Conservation (phyloP, 2,113 vertebrate species). For the Tauraco erythrolophus region DNA sequence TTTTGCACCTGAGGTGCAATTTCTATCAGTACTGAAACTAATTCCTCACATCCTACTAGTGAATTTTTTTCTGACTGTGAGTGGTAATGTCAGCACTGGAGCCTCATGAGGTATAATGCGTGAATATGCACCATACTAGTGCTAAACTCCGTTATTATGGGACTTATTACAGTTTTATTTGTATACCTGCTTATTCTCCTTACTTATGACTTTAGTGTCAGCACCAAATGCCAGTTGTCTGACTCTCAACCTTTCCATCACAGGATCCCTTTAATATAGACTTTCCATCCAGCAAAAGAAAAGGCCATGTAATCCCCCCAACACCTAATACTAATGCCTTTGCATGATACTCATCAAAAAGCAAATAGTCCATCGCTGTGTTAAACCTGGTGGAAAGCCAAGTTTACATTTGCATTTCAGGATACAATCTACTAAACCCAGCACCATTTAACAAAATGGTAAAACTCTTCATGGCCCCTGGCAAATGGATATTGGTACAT, state of each 20-base stretch:
- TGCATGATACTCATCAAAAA: background rate
- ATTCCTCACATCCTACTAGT: background rate
- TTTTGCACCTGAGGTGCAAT: background rate
- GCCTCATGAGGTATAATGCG: background rate
- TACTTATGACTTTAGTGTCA: background rate
- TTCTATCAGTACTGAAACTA: background rate
- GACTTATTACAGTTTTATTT: background rate
- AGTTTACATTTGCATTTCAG: background rate
- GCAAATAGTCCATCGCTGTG: background rate
- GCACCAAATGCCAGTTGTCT: background rate
- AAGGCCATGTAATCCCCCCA: background rate
- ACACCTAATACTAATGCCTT: background rate
- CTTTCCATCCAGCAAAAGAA: background rate
- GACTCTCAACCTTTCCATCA: background rate
- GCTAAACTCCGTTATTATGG: background rate
- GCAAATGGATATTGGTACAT: background rate
- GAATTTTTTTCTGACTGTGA: background rate
- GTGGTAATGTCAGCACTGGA: background rate
- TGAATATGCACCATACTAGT: background rate
- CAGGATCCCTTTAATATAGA: background rate
- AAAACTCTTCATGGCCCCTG: background rate
- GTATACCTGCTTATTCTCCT: background rate
- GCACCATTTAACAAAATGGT: background rate
- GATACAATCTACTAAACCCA: background rate
- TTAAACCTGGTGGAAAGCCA: background rate